A percentile compares a stretch with the other conserved stretches of the same genome.
phyloP scores from a whole-genome alignment of 2,113 vertebrate species.

The Ceyx melanurus region DNA sequence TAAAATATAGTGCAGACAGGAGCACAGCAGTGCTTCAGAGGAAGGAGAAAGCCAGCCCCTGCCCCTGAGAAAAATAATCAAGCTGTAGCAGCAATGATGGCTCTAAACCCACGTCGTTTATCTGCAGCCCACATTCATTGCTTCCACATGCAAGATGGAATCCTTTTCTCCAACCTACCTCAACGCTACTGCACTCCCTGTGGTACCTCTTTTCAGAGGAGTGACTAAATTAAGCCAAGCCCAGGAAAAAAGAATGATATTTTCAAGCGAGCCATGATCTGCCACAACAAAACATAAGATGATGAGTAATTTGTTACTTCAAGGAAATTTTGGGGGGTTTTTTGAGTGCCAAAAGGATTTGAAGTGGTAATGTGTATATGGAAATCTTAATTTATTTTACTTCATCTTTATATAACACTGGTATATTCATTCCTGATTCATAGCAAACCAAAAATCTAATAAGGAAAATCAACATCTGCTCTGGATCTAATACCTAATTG shows the following conservation, averaged over 20 bases:
- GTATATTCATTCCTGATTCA: background rate
- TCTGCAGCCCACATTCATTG: constrained; percentile 34
- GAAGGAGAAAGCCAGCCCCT: background rate
- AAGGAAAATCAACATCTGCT: background rate
- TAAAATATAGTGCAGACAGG: fast-evolving
- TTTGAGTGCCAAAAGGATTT: background rate
- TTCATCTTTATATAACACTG: background rate
- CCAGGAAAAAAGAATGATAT: background rate
- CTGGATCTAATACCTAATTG: background rate
- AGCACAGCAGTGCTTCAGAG: constrained; percentile 17
- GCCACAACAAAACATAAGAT: background rate
- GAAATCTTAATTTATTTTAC: constrained; percentile 18
- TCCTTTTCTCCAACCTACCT: constrained; percentile 17
- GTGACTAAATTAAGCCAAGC: constrained; percentile 20
- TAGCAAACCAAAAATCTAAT: background rate
- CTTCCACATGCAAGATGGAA: constrained; percentile 29
- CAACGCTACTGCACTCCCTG: background rate
- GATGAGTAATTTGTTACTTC: constrained; percentile 39
- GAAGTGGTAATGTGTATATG: background rate
- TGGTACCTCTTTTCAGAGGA: constrained; percentile 1
- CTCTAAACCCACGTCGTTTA: constrained; percentile 24
- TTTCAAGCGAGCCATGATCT: constrained; percentile 40
- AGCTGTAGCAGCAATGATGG: constrained; percentile 2
- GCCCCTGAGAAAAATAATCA: background rate
- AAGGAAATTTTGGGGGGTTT: background rate